A percentile compares a stretch with the other conserved stretches of the same genome.
Conservation (phyloP, 2,113 vertebrate genomes). For the Burhinus oedicnemus region DNA sequence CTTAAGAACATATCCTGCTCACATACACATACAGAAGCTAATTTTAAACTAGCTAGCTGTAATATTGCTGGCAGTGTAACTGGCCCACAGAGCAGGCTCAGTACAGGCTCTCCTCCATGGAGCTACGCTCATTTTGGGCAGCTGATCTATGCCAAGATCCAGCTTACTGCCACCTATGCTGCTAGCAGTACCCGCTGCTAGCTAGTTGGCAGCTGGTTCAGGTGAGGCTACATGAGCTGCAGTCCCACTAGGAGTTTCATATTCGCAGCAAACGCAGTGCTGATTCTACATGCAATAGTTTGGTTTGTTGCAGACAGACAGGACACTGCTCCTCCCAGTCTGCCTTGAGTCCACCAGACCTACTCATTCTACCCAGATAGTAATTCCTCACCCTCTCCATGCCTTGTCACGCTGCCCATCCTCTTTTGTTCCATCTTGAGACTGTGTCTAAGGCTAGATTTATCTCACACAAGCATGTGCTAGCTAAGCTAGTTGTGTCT, state of each 20-base stretch:
- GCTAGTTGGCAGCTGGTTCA: too few species aligned
- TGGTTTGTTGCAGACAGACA: not conserved
- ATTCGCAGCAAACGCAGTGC: accelerated
- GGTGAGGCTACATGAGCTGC: too few species aligned
- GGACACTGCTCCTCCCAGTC: not conserved
- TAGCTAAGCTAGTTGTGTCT: not conserved
- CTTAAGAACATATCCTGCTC: not conserved
- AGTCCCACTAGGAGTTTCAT: not conserved
- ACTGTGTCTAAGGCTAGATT: not conserved
- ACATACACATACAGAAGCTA: not conserved
- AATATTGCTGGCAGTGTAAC: not conserved
- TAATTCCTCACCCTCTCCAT: not conserved
- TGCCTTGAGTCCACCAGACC: not conserved
- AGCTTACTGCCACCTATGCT: too few species aligned
- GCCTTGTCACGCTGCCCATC: not conserved
- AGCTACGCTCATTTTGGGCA: not conserved
- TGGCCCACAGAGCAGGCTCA: not conserved
- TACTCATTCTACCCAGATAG: not conserved
- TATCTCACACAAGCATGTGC: not conserved
- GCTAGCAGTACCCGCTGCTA: too few species aligned
- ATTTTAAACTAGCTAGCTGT: not conserved
- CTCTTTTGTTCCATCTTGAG: not conserved
- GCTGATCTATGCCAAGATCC: too few species aligned
- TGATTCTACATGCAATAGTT: not conserved
- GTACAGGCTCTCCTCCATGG: not conserved